A percentile compares a stretch with the other conserved stretches of the same genome.
Evolutionary conservation across 2,888 invertebrate genomes (phyloP).

Genomic region (Thera britannica): DNA sequence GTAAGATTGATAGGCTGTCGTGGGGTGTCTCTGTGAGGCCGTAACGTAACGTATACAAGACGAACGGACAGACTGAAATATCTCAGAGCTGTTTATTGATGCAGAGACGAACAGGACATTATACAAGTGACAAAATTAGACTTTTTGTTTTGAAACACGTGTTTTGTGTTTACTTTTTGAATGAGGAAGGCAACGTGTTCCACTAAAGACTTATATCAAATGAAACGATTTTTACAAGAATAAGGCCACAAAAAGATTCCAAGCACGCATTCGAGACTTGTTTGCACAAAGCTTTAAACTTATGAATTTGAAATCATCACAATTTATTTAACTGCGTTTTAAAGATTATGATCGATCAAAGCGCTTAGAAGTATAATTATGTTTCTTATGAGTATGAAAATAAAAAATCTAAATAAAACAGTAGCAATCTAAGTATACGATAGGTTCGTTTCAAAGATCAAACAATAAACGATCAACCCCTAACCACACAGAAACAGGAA

Average conservation of each 20-base stretch:
- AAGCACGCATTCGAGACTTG: background rate
- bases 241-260: background rate
- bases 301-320: too few relatives aligned
- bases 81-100: conserved; percentile 77
- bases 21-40: conserved; percentile 75
- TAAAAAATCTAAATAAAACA: too few relatives aligned
- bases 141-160: conserved; percentile 58
- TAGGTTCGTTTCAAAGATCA: background rate
- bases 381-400: too few relatives aligned
- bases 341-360: too few relatives aligned
- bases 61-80: conserved; percentile 69
- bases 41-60: conserved; percentile 62
- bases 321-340: too few relatives aligned
- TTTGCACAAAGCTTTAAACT: background rate
- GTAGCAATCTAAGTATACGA: too few relatives aligned
- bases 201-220: conserved; percentile 6
- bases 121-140: conserved; percentile 69
- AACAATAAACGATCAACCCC: background rate
- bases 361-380: too few relatives aligned
- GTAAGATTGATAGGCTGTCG: conserved; percentile 80
- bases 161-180: conserved; percentile 48
- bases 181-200: conserved; percentile 30
- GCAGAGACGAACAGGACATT: conserved; percentile 62
- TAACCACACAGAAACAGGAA: background rate
- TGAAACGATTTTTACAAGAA: background rate